phyloP scores from a whole-genome alignment of 2,113 vertebrate genomes.

The Lepus americanus region DNA sequence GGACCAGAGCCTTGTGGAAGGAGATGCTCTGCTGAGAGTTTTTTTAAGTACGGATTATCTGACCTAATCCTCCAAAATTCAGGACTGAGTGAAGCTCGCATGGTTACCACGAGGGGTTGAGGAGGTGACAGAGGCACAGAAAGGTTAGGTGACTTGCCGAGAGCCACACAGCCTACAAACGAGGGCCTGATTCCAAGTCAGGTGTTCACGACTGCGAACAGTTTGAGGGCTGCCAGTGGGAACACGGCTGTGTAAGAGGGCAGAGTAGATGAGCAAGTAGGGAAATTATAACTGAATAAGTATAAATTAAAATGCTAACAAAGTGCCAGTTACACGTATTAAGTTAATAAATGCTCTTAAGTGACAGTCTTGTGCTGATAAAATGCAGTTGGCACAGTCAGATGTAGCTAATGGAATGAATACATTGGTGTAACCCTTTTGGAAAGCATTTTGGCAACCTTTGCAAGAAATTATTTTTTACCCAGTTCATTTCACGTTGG shows the following conservation, averaged over 20 bases:
- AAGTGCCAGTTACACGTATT: not conserved
- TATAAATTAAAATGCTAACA: constrained; percentile 2
- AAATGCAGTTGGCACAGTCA: constrained; percentile 17
- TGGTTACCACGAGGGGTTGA: not conserved
- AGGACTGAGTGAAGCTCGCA: not conserved
- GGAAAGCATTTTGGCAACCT: constrained; percentile 43
- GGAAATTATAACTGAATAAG: constrained; percentile 11
- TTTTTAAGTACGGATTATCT: not conserved
- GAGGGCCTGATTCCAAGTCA: not conserved
- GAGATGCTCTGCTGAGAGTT: not conserved
- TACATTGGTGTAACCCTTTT: constrained; percentile 31
- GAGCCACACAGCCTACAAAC: not conserved
- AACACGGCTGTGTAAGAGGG: not conserved
- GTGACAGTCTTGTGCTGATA: constrained; percentile 48
- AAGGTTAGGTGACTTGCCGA: not conserved
- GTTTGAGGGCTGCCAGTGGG: not conserved
- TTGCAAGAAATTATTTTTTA: constrained; percentile 62
- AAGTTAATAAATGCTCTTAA: constrained; percentile 53
- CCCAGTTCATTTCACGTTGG: constrained; percentile 42
- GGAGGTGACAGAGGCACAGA: not conserved
- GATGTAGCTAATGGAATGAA: not conserved
- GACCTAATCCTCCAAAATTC: not conserved
- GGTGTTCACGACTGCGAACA: not conserved
- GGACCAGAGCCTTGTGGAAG: not conserved
- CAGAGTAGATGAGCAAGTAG: constrained; percentile 15